These are phyloP conservation scores for Glaucomys volans DNA, from an alignment of 2,113 vertebrate species.

Conservation along the genomic window DNA sequence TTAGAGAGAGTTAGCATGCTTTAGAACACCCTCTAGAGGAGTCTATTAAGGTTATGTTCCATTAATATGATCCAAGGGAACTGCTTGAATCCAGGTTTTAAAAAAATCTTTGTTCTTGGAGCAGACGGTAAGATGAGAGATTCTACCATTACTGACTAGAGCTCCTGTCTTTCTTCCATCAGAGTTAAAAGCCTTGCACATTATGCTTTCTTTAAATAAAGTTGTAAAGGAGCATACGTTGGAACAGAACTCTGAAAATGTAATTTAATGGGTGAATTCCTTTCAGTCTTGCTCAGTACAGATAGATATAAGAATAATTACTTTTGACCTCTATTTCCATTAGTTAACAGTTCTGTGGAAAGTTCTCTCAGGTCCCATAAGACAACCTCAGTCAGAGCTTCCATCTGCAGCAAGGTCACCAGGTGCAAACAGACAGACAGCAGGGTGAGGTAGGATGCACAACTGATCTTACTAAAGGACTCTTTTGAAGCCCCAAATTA, in stretches of 20 bases:
- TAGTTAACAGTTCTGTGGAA: conserved; percentile 61
- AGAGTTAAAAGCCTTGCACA: conserved; percentile 68
- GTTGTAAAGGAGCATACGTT: conserved; percentile 65
- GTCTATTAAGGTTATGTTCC: conserved; percentile 69
- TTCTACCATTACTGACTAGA: neutral
- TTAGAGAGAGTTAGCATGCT: conserved; percentile 18
- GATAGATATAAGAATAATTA: conserved; percentile 46
- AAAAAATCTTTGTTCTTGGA: conserved; percentile 74
- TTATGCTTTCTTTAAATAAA: conserved; percentile 78
- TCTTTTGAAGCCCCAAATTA: neutral
- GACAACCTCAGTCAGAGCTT: neutral
- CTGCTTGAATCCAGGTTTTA: conserved; percentile 20
- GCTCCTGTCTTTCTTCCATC: conserved; percentile 36
- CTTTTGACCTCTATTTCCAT: conserved; percentile 64
- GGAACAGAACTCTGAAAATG: conserved; percentile 71
- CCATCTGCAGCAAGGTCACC: neutral
- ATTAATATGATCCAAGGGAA: conserved; percentile 67
- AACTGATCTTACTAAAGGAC: neutral
- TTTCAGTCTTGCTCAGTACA: neutral
- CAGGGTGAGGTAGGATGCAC: neutral
- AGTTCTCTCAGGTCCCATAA: conserved; percentile 37
- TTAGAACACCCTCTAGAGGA: conserved; percentile 40
- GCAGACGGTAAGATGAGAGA: conserved; percentile 13
- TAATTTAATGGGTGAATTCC: conserved; percentile 80
- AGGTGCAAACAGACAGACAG: neutral